phyloP scores from a whole-genome alignment of 2,113 vertebrate species.

The Elachura formosa region DNA sequence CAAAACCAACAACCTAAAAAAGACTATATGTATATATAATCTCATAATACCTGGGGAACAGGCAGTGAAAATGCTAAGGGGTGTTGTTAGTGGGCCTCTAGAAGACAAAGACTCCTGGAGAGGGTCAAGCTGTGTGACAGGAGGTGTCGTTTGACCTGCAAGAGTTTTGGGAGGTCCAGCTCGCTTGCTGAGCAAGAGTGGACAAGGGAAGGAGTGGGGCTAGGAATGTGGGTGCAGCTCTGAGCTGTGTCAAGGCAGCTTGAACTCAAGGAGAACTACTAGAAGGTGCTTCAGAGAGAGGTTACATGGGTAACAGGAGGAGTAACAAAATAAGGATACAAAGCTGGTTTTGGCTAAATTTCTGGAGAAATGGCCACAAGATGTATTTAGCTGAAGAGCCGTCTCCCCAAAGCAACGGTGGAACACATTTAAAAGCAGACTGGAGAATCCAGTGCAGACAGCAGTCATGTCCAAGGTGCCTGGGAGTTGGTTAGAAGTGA shows the following conservation, averaged over 20 bases:
- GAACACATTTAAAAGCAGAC: background rate
- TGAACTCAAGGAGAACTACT: slow-evolving; percentile 32
- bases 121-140: background rate
- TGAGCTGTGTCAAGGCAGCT: slow-evolving; percentile 43
- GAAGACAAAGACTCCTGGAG: background rate
- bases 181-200: background rate
- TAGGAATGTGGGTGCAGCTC: slow-evolving; percentile 31
- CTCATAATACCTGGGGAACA: slow-evolving; percentile 16
- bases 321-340: slow-evolving; percentile 53
- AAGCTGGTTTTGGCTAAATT: slow-evolving; percentile 47
- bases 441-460: slow-evolving; percentile 43
- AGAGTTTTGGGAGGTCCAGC: background rate
- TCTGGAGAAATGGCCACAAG: slow-evolving; percentile 17
- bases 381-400: slow-evolving; percentile 23
- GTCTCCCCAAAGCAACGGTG: slow-evolving; percentile 8
- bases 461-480: background rate
- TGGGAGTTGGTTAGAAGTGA: background rate
- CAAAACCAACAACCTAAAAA: background rate
- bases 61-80: background rate
- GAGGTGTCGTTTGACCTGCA: slow-evolving; percentile 4
- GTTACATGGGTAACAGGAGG: background rate
- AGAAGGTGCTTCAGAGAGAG: slow-evolving; percentile 59
- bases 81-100: background rate
- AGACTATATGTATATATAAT: slow-evolving; percentile 23
- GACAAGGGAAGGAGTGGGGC: background rate